A percentile compares a stretch with the other conserved stretches of the same genome.
phyloP scores from a whole-genome alignment of 2,113 vertebrate species.

The Tragelaphus strepsiceros region DNA sequence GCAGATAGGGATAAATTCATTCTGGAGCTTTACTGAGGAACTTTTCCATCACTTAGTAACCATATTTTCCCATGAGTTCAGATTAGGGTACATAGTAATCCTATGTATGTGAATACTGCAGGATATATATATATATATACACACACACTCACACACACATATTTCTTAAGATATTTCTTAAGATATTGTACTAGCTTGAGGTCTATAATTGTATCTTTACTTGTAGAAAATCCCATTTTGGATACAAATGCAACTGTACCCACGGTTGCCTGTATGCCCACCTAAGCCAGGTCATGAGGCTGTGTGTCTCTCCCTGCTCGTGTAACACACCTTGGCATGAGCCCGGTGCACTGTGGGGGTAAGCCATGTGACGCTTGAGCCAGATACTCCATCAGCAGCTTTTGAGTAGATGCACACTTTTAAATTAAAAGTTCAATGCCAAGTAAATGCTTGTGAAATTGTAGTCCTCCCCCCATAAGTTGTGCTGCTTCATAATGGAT shows the following conservation, averaged over 20 bases:
- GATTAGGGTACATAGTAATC: neutral
- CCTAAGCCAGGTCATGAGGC: neutral
- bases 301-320: neutral
- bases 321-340: neutral
- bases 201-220: neutral
- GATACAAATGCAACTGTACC: neutral
- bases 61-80: neutral
- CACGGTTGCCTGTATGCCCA: neutral
- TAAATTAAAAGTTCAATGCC: slow-evolving; percentile 38
- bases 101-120: neutral
- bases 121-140: neutral
- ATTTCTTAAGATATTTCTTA: neutral
- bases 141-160: no score
- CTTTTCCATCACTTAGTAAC: neutral
- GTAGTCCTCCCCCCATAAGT: neutral
- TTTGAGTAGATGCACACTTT: neutral
- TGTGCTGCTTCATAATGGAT: neutral
- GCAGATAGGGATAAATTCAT: neutral
- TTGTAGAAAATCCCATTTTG: neutral
- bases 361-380: neutral
- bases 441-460: slow-evolving; percentile 28
- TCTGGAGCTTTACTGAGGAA: neutral
- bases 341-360: neutral
- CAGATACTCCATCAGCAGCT: neutral
- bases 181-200: neutral